Conservation (phyloP, 2,797 vertebrate genomes). For the Karalla daura region DNA sequence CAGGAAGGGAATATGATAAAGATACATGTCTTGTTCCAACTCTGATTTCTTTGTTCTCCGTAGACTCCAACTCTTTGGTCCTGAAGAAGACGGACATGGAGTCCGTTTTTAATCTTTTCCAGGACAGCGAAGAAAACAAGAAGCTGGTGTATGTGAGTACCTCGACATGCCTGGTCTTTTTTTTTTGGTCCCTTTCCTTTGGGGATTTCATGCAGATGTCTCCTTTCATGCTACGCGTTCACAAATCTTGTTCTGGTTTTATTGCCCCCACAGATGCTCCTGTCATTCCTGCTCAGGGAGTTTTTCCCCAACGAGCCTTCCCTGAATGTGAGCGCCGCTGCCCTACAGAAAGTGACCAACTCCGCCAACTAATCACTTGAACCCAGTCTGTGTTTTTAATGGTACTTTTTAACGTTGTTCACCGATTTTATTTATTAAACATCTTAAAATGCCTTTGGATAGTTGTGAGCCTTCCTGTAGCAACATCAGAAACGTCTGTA, state of each 20-base stretch:
- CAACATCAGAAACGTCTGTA: neutral
- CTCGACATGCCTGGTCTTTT: conserved; percentile 1
- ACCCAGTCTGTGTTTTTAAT: conserved; percentile 26
- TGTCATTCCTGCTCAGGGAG: conserved; percentile 74
- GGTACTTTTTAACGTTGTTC: conserved; percentile 42
- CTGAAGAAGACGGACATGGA: conserved; percentile 81
- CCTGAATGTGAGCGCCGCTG: conserved; percentile 46
- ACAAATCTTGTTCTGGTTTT: neutral
- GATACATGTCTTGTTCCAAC: too few relatives aligned
- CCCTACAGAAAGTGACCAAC: conserved; percentile 62
- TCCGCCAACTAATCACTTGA: conserved; percentile 52
- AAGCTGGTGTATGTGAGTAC: conserved; percentile 83
- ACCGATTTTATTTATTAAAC: conserved; percentile 60
- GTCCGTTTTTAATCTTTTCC: conserved; percentile 81
- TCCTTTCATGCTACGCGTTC: neutral
- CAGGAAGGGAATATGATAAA: too few relatives aligned
- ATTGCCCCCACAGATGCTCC: conserved; percentile 67
- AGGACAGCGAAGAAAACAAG: conserved; percentile 83
- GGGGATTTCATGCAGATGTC: neutral
- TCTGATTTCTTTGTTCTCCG: conserved; percentile 19
- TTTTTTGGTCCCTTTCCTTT: neutral
- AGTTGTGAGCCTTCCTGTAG: conserved; percentile 1
- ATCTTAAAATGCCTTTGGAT: conserved; percentile 46
- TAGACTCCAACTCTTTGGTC: conserved; percentile 74
- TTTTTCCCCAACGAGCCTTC: conserved; percentile 75